These are phyloP conservation scores for Tridacna crocea DNA, from an alignment of 2,888 invertebrate species.

Conservation along the genomic window DNA sequence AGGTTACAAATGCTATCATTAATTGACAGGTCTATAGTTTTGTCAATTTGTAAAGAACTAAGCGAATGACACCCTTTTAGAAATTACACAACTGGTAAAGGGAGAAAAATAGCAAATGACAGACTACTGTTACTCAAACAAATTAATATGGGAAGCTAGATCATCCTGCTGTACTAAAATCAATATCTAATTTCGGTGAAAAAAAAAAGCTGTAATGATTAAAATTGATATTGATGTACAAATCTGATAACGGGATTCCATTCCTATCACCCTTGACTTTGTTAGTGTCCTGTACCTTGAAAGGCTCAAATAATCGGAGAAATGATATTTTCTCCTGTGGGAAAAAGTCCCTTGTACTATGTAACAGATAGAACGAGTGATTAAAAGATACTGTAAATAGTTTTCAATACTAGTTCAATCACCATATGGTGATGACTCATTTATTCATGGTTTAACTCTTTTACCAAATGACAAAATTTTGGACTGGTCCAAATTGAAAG, in stretches of 20 bases:
- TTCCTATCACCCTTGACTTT: not conserved
- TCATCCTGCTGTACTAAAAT: not conserved
- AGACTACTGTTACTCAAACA: not conserved
- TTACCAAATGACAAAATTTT: no score
- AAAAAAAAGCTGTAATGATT: slow-evolving; percentile 5
- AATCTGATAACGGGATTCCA: not conserved
- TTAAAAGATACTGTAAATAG: not conserved
- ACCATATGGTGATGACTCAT: no score
- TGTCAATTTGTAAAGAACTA: no score
- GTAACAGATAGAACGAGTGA: not conserved
- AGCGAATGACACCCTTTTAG: no score
- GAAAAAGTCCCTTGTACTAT: not conserved
- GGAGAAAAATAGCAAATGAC: not conserved
- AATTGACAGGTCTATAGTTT: no score
- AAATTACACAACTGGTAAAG: no score
- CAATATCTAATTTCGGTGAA: slow-evolving; percentile 9
- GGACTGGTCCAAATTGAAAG: no score
- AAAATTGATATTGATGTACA: slow-evolving; percentile 13
- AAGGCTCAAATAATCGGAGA: no score
- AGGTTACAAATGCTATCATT: no score
- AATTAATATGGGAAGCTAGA: not conserved
- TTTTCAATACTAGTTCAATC: no score
- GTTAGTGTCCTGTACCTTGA: not conserved
- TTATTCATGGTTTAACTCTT: no score
- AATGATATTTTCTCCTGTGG: no score